Percentiles rank a stretch among this genome's conserved stretches.
Conservation (phyloP, 2,113 vertebrate genomes). For the Callipepla californica region DNA sequence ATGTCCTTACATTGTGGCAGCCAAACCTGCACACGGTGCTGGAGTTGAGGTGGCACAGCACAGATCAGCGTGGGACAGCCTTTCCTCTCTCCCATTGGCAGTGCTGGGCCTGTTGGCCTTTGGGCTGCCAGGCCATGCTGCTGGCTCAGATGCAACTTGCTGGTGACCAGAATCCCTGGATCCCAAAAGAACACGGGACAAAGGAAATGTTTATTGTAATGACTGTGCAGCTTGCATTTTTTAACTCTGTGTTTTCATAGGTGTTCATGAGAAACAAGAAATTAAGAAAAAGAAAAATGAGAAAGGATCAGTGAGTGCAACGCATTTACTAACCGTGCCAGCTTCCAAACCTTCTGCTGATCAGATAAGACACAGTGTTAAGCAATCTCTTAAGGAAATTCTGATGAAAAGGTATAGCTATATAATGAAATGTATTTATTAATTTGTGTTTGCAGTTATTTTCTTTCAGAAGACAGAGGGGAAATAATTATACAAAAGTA, state of each 20-base stretch:
- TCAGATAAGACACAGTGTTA: conserved; percentile 93
- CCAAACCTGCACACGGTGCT: too few species aligned
- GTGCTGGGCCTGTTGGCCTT: background rate
- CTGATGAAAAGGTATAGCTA: conserved; percentile 89
- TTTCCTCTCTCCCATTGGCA: too few species aligned
- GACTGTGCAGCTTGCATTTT: background rate
- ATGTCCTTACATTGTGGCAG: too few species aligned
- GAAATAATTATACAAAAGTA: background rate
- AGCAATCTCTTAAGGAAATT: conserved; percentile 95
- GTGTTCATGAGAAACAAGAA: conserved; percentile 83
- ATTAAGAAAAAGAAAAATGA: conserved; percentile 86
- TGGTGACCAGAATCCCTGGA: background rate
- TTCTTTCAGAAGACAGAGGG: background rate
- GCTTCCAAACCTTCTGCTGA: conserved; percentile 92
- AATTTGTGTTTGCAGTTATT: background rate
- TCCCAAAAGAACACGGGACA: background rate
- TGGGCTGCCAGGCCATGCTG: background rate
- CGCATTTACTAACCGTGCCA: conserved; percentile 66
- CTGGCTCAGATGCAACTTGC: background rate
- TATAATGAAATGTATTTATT: background rate
- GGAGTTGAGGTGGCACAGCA: too few species aligned
- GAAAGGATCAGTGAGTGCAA: conserved; percentile 53
- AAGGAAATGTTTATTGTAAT: background rate
- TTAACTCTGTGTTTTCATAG: conserved; percentile 72
- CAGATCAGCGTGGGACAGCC: too few species aligned